Evolutionary conservation across 2,797 vertebrate species (phyloP).

Genomic region (Psittacula echo): DNA sequence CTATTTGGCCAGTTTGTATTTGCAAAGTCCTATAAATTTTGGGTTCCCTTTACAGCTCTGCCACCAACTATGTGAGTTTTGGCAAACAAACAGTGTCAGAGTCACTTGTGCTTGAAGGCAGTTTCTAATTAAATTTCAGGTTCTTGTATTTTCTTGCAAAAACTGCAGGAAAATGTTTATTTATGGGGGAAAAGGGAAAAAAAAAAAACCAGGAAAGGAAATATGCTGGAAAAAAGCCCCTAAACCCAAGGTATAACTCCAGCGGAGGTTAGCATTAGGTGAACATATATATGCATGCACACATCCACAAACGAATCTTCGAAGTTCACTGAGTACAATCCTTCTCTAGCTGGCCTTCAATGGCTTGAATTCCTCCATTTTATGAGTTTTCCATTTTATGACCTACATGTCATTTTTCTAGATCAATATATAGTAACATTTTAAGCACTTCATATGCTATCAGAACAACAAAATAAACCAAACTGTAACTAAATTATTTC

Average conservation of each 20-base stretch:
- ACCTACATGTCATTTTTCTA: neutral
- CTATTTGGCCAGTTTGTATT: slow-evolving; percentile 53
- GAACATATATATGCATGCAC: neutral
- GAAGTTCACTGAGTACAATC: neutral
- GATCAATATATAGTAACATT: neutral
- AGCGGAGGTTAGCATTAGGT: neutral
- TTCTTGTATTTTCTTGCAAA: slow-evolving; percentile 18
- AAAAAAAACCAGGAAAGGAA: neutral
- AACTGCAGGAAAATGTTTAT: slow-evolving; percentile 29
- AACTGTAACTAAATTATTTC: neutral
- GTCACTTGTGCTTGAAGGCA: slow-evolving; percentile 36
- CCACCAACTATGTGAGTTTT: slow-evolving; percentile 63
- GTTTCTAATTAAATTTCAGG: slow-evolving; percentile 29
- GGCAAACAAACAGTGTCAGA: slow-evolving; percentile 61
- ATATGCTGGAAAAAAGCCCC: neutral
- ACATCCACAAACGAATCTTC: neutral
- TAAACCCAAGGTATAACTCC: neutral
- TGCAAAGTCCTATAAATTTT: slow-evolving; percentile 59
- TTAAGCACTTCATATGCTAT: neutral
- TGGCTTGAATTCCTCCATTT: neutral
- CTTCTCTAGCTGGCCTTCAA: neutral
- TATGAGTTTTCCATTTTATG: neutral
- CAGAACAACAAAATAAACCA: neutral
- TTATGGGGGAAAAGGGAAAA: neutral
- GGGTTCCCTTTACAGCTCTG: slow-evolving; percentile 26